These are phyloP conservation scores for Saturnia pavonia DNA, from an alignment of 2,888 invertebrate genomes.

Conservation along the genomic window DNA sequence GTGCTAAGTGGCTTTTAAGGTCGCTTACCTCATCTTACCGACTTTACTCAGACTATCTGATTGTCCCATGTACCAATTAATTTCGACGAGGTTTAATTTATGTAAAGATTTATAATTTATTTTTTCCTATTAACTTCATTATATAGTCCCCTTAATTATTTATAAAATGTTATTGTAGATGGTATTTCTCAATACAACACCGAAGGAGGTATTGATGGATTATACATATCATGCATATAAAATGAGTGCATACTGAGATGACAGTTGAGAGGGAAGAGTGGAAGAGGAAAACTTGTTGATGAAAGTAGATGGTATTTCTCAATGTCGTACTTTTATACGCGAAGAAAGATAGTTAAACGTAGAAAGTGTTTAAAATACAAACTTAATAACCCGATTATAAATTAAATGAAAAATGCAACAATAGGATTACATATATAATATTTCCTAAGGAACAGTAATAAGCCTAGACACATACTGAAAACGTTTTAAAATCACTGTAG, in stretches of 20 bases:
- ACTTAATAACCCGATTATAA: not conserved
- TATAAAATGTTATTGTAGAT: no score
- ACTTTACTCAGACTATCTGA: slow-evolving; percentile 54
- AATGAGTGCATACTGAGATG: no score
- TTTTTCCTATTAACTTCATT: not conserved
- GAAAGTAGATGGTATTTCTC: not conserved
- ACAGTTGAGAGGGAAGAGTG: no score
- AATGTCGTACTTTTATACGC: not conserved
- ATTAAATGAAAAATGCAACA: no score
- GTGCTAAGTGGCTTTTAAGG: slow-evolving; percentile 78
- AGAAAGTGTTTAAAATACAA: not conserved
- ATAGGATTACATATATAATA: no score
- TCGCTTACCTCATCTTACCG: slow-evolving; percentile 75
- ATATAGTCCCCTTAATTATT: no score
- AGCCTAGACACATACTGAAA: not conserved
- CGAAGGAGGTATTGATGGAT: no score
- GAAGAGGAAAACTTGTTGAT: no score
- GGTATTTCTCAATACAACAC: no score
- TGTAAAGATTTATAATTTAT: not conserved
- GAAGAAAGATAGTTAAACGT: not conserved
- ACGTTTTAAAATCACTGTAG: not conserved
- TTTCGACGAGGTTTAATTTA: slow-evolving; percentile 35
- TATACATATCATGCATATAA: no score
- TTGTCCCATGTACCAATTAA: slow-evolving; percentile 61
- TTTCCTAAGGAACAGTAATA: not conserved